Base-by-base conservation (phyloP, 2,113 vertebrate genomes). In the Periophthalmodon schlosseri region DNA sequence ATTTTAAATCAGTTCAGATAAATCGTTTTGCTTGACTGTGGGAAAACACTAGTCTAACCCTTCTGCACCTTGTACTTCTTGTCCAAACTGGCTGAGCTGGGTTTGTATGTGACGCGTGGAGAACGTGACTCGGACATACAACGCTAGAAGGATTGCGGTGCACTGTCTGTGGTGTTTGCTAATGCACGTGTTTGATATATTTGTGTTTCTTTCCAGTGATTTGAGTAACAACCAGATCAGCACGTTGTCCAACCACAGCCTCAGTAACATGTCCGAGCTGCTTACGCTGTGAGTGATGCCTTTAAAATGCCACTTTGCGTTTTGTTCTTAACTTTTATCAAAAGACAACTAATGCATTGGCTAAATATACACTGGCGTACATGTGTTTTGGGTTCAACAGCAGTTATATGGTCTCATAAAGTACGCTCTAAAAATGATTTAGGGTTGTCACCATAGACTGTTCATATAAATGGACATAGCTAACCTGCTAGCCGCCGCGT, bases 201-300 rank as follows among this genome's bases (percentile, higher is more conserved):
- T 68, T 87, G 72, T 80, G 76, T 92, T 94, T 84, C 94, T 91
- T 96, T 96, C 78, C 93, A 99, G 98, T 92, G 98, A 99, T 95
- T 95, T 99, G 93, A 99, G 98, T 95, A 99, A 99, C 95, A 99
- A 99, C 95, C 94, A 96, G 92, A 99, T 99, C 95, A 98, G 97
- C 95, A 99, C 97, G 73, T 95, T 99, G 90, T 97, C 96, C 92
- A 98, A 97, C 94, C 95, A 98, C 94, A 99, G 96, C 94, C 99
- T 99, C 96, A 99, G 96, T 95, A 99, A 99, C 94, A 99, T 99
- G 97, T 96, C 96, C 70, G 97, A 99, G 89, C 97, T 99, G 87
- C 96, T 99, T 81, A 99, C 98, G 80, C 91, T 99, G 97, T 99
- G 95, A 99, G 98, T 98, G 80, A 93, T 65, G 86, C 86, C 86